Conservation (phyloP, 2,888 invertebrate genomes). For the Drosophila multiciliata region DNA sequence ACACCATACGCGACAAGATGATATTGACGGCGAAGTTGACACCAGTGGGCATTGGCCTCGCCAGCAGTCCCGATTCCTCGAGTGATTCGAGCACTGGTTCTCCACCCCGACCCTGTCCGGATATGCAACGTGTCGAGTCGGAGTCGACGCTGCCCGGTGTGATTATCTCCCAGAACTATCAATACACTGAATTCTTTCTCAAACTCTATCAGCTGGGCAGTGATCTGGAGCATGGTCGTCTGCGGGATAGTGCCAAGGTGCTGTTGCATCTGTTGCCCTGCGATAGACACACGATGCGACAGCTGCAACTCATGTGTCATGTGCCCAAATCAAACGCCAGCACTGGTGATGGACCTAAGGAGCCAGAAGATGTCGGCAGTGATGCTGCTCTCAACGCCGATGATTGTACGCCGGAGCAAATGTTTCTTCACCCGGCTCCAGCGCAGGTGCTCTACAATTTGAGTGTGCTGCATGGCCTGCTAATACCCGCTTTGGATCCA, state of each 20-base stretch:
- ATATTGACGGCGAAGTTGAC: slow-evolving; percentile 92
- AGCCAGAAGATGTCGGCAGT: slow-evolving; percentile 51
- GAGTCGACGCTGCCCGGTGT: slow-evolving; percentile 97
- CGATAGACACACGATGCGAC: slow-evolving; percentile 85
- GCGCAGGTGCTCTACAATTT: slow-evolving; percentile 91
- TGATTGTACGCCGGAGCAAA: slow-evolving; percentile 86
- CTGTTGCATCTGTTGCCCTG: slow-evolving; percentile 83
- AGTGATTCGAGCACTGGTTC: slow-evolving; percentile 98
- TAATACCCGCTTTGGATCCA: slow-evolving; percentile 95
- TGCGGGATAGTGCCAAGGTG: slow-evolving; percentile 89
- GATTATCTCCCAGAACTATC: slow-evolving; percentile 93
- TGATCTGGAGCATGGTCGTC: slow-evolving; percentile 90
- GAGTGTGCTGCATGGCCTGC: slow-evolving; percentile 93
- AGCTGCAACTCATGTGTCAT: slow-evolving; percentile 84
- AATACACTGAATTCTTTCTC: slow-evolving; percentile 92
- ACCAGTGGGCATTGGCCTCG: slow-evolving; percentile 89
- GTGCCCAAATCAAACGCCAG: slow-evolving; percentile 59
- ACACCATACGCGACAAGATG: slow-evolving; percentile 90
- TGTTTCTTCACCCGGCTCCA: slow-evolving; percentile 90
- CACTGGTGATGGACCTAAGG: slow-evolving; percentile 45
- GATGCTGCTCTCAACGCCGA: slow-evolving; percentile 45
- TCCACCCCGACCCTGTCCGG: slow-evolving; percentile 92
- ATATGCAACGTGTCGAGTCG: slow-evolving; percentile 92
- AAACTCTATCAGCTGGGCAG: slow-evolving; percentile 96
- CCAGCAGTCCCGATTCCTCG: slow-evolving; percentile 95